These are phyloP conservation scores for Coptodon rendalli DNA, from an alignment of 2,113 vertebrate genomes.

Conservation along the genomic window DNA sequence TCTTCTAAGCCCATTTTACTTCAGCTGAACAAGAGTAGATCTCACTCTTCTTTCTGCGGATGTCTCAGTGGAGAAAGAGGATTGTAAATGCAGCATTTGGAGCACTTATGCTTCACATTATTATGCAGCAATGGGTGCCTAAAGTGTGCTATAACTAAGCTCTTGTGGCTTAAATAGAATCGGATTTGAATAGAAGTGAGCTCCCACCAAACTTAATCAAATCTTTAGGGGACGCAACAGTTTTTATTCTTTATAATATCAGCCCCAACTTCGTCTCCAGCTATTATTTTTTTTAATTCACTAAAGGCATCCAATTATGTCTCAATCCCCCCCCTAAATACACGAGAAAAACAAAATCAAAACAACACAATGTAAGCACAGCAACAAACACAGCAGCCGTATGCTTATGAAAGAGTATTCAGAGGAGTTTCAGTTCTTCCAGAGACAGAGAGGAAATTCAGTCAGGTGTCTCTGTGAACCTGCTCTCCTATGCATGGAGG, in stretches of 20 bases:
- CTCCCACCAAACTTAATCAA: not conserved
- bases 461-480: not conserved
- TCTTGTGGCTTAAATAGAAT: not conserved
- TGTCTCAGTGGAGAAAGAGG: not conserved
- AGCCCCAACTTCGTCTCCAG: not conserved
- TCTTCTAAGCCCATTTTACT: not conserved
- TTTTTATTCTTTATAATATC: not conserved
- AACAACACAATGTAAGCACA: not conserved
- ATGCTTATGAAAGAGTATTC: not conserved
- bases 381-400: not conserved
- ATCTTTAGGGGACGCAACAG: not conserved
- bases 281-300: not conserved
- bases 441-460: not conserved
- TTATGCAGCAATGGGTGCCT: not conserved
- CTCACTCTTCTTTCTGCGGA: not conserved
- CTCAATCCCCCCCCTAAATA: not conserved
- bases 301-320: not conserved
- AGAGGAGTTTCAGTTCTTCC: not conserved
- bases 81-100: not conserved
- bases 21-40: not conserved
- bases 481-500: not conserved
- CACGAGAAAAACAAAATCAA: not conserved
- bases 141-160: not conserved
- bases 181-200: not conserved
- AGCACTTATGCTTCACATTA: not conserved